Base-by-base conservation (phyloP, 2,113 vertebrate genomes). In the Phoenicopterus ruber region DNA sequence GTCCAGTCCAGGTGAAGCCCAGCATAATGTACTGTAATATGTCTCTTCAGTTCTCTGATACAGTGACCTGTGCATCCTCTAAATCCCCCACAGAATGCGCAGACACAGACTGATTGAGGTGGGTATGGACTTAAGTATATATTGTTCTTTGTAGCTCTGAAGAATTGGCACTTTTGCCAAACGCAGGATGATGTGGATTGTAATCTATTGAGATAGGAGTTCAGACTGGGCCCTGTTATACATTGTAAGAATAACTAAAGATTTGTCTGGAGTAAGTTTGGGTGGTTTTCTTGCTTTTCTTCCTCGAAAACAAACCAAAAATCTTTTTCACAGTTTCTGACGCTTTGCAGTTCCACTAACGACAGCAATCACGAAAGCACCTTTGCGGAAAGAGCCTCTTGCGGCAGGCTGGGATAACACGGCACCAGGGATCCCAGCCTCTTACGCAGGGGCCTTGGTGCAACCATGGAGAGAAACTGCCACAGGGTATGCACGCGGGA, bases 21-120 rank as follows among this genome's bases (percentile, higher is more conserved):
- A 90, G 93, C 90, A 97, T 95, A 96, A 96, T 96, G 78, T 66
- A 74, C 89, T 95, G 94, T 96, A 97, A 97, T 97, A 86, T 54
- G 90, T 81, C 89, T 94, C 91, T 93, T 96, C 87, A 88, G 86
- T 94, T 97, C 94, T 96, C 87, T 96, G 95, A 96, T 96, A 95
- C 87, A 93, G 95, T 97, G 96, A 95, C 96, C 90, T 95, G 89
- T 95, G 86, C 87, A 96, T 97, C 93, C 91, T 88, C 80, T 93
- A 96, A 96, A 97, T 97, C 96, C 96, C 96, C 95, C 74, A 94
- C 88, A 97, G 94, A 93, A 92, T 85, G 96, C 22, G 0, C 93
- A 94, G 93, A 65, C 95, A 94, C 62, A 95, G 84, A 88, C 67
- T 96, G 95, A 96, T 91, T 91, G 95, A 97, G 94, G 94, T 94